Base-by-base conservation (phyloP, 2,113 vertebrate genomes). In the Plestiodon gilberti region DNA sequence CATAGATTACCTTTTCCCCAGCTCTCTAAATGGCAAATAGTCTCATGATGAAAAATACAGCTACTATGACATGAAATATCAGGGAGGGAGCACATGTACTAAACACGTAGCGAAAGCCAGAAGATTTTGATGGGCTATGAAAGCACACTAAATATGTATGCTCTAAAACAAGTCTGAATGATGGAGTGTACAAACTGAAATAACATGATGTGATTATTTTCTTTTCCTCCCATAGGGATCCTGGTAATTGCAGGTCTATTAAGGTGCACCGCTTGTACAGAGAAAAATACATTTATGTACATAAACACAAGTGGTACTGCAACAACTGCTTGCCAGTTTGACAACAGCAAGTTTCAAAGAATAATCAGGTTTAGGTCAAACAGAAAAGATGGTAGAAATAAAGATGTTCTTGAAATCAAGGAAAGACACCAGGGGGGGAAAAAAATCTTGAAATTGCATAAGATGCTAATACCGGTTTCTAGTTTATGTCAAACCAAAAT, bases 321-420 rank as follows among this genome's bases (percentile, higher is more conserved):
- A 64, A 82, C n/a, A 62, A 64, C 52, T 91, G 38, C 89, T 69
- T 13, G 78, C n/a, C 3, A 64, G n/a, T 70, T 3, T 20, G n/a
- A 52, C 25, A 28, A 1, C 20, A 80, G 77, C 70, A 79, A 23
- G 40, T 86, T 90, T 88, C 73, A 4, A 90, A 86, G 17, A 80
- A 38, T 52, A 75, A 3, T 59, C 20, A 33, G 84, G 6, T 8
- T 78, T 76, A 69, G 82, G 78, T 43, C 43, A 55, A 85, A 84
- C 64, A 64, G 75, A 11, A n/a, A 82, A 65, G 17, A 9, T 84
- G 69, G 18, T 22, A 88, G 85, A 93, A 91, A 38, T 57, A 74
- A 87, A 79, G 82, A 69, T 88, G 67, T 1, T 69, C n/a, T 64
- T 70, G 62, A 61, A 89, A 13, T 81, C 64, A 70, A 43, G n/a